A percentile compares a stretch with the other conserved stretches of the same genome.
Evolutionary conservation across 2,888 invertebrate genomes (phyloP).

Genomic region (Linnaemya tessellans): DNA sequence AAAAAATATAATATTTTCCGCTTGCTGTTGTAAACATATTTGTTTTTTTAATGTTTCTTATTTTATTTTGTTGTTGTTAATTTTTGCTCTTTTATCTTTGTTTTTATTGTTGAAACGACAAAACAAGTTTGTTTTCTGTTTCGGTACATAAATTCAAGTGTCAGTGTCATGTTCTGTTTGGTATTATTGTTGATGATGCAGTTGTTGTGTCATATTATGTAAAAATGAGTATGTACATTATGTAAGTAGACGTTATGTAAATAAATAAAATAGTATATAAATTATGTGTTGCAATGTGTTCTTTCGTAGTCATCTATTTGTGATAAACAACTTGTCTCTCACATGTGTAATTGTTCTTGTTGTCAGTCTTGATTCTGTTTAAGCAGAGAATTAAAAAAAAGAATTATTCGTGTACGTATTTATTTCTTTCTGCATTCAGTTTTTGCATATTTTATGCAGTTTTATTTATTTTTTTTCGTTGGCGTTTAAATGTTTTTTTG

Average conservation of each 20-base stretch:
- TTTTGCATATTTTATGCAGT: background rate
- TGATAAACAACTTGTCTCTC: constrained; percentile 32
- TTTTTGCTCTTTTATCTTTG: background rate
- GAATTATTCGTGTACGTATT: constrained; percentile 7
- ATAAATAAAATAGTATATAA: background rate
- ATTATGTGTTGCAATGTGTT: background rate
- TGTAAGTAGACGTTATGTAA: background rate
- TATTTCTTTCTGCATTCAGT: background rate
- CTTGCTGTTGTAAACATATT: background rate
- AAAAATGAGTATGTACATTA: constrained; percentile 7
- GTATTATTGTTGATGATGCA: constrained; percentile 41
- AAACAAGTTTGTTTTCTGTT: constrained; percentile 32
- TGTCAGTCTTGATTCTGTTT: constrained; percentile 55
- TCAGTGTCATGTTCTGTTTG: constrained; percentile 65
- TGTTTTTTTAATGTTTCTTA: constrained; percentile 1
- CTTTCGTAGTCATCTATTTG: background rate
- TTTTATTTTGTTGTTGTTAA: background rate
- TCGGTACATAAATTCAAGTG: constrained; percentile 61
- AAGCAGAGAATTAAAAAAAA: constrained; percentile 34
- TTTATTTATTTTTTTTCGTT: background rate
- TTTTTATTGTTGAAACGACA: constrained; percentile 9
- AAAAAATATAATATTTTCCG: too few relatives aligned
- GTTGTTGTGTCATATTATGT: constrained; percentile 48
- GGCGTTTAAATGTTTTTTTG: background rate
- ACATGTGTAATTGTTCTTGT: constrained; percentile 40